Base-by-base conservation (phyloP, 2,113 vertebrate species). In the Patagioenas fasciata region DNA sequence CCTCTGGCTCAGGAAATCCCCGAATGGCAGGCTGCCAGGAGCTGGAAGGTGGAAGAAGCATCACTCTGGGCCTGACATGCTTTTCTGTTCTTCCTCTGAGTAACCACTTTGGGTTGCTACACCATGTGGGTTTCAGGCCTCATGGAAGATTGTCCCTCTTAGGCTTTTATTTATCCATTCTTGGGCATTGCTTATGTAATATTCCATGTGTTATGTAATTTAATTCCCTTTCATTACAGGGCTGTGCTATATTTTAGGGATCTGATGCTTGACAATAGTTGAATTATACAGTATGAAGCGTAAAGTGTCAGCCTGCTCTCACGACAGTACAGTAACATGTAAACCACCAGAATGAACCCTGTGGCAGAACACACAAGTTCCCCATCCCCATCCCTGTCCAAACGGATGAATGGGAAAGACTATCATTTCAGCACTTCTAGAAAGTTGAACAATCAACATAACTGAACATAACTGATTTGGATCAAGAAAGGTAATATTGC, bases 1-100 rank as follows among this genome's bases (percentile, higher is more conserved):
- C 92, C 96, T 90, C 83, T 94, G 92, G 96, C 88, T 97, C 74
- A 93, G 90, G 92, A 96, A 94, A 94, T 93, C 92, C 90, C 92
- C 70, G 21, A 28, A 54, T 97, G 96, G 95, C 92, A 71, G 47
- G 26, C 47, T 94, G 88, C 96, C 96, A 95, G 80, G 50, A 93
- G 53, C 61, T 91, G 85, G 80, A 92, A 94, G 80, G 87, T 94
- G 28, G 62, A 47, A 80, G 92, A 51, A 64, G 64, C 80, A 79
- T 93, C 95, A 80, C 29, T 54, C n/a, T 13, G 19, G 72, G 56
- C 62, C 42, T 88, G 80, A n/a, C 0, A 0, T 56, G 60, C 71
- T 86, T 73, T 72, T 71, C 69, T 88, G 23, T 48, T 86, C 61
- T 72, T 91, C 74, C 80, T 89, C 50, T 29, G 56, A 61, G 54